phyloP scores from a whole-genome alignment of 2,888 invertebrate species.

The Criorhina ranunculi region DNA sequence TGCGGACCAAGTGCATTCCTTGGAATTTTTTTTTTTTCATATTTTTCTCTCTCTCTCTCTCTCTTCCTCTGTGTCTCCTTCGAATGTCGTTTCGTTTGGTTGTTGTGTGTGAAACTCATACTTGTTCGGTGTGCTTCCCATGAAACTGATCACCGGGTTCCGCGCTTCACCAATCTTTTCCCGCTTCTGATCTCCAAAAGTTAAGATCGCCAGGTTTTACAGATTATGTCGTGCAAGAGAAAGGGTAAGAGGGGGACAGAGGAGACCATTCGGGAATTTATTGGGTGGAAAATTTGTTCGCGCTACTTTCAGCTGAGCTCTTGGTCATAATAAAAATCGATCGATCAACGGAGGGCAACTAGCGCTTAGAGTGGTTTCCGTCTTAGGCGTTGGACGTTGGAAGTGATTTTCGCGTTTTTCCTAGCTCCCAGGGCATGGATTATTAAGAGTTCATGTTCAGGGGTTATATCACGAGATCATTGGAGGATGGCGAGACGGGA shows the following conservation, averaged over 20 bases:
- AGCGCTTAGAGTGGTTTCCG: constrained; percentile 64
- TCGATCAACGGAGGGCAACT: constrained; percentile 70
- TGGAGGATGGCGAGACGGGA: neutral
- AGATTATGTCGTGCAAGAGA: constrained; percentile 61
- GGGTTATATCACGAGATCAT: constrained; percentile 30
- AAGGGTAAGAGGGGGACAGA: neutral
- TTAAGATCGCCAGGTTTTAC: constrained; percentile 24
- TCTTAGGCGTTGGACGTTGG: constrained; percentile 69
- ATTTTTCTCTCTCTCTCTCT: constrained; percentile 27
- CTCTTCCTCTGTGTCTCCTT: constrained; percentile 13
- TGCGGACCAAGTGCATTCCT: constrained; percentile 75
- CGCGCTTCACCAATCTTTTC: constrained; percentile 31
- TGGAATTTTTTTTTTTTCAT: constrained; percentile 52
- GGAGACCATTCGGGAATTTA: constrained; percentile 50
- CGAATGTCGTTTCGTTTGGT: constrained; percentile 13
- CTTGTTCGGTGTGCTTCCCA: constrained; percentile 57
- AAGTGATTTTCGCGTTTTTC: constrained; percentile 70
- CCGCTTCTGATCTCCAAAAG: constrained; percentile 52
- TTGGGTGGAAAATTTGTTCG: constrained; percentile 75
- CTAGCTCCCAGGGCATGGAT: constrained; percentile 33
- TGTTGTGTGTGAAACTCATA: constrained; percentile 58
- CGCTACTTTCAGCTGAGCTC: constrained; percentile 66
- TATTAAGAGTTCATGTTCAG: constrained; percentile 62
- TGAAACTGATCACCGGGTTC: constrained; percentile 69
- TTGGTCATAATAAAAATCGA: constrained; percentile 66